Percentiles rank a stretch among this genome's conserved stretches.
These are phyloP conservation scores for Schizaphis graminum DNA, from an alignment of 2,888 invertebrate species.

Conservation along the genomic window DNA sequence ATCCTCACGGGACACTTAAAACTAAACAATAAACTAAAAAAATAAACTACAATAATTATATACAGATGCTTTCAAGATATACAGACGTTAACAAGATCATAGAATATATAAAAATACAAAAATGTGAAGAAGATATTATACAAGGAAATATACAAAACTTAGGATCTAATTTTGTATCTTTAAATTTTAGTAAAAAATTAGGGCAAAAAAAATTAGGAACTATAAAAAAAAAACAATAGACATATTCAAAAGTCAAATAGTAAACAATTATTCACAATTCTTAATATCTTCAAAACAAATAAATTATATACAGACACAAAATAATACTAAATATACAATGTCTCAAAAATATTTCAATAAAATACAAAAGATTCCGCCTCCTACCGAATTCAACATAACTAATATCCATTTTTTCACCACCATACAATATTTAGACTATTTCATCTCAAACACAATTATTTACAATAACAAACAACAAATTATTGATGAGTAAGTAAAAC, in stretches of 20 bases:
- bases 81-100: not conserved
- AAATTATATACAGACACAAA: not conserved
- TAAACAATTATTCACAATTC: not conserved
- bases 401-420: not conserved
- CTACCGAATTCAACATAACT: not conserved
- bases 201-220: no score
- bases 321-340: not conserved
- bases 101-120: not conserved
- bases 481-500: not conserved
- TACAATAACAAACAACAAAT: slow-evolving; percentile 1
- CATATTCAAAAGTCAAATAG: not conserved
- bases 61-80: not conserved
- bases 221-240: not conserved
- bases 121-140: not conserved
- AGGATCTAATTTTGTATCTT: not conserved
- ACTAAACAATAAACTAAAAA: no score
- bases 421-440: not conserved
- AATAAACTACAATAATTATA: not conserved
- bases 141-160: not conserved
- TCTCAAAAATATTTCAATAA: not conserved
- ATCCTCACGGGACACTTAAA: not conserved
- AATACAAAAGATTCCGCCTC: not conserved
- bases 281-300: not conserved
- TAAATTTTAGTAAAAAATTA: not conserved
- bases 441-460: not conserved